Evolutionary conservation across 2,888 invertebrate species (phyloP).

Genomic region (Creontiades dilutus): DNA sequence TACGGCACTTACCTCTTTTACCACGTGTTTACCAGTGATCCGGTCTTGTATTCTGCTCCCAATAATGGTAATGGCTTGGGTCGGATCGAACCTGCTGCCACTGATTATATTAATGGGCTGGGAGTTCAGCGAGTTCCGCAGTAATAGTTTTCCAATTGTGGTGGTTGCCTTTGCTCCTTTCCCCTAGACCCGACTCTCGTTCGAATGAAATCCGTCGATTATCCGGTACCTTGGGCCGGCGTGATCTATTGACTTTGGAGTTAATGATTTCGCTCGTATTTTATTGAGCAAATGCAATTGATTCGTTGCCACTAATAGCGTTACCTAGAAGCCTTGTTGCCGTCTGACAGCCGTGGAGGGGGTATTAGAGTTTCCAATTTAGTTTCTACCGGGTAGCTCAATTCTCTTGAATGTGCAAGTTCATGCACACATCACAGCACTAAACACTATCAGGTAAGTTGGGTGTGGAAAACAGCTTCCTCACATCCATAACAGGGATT

Average conservation of each 20-base stretch:
- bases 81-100: not conserved
- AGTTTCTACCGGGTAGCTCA: too few species aligned
- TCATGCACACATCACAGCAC: too few species aligned
- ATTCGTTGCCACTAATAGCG: too few species aligned
- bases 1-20: not conserved
- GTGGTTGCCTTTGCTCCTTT: not conserved
- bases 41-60: conserved; percentile 9
- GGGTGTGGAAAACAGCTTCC: too few species aligned
- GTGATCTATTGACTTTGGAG: not conserved
- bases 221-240: not conserved
- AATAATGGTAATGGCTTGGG: conserved; percentile 25
- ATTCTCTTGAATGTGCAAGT: too few species aligned
- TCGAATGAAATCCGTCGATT: conserved; percentile 11
- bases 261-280: not conserved
- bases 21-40: conserved; percentile 4
- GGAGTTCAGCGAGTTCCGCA: not conserved
- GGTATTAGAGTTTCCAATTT: too few species aligned
- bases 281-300: too few species aligned
- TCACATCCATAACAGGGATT: too few species aligned
- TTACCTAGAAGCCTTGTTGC: too few species aligned
- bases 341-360: too few species aligned
- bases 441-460: too few species aligned
- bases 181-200: not conserved
- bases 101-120: conserved; percentile 20
- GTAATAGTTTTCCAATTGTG: conserved; percentile 11